phyloP scores from a whole-genome alignment of 2,888 invertebrate species.

The Anarsia innoxiella region DNA sequence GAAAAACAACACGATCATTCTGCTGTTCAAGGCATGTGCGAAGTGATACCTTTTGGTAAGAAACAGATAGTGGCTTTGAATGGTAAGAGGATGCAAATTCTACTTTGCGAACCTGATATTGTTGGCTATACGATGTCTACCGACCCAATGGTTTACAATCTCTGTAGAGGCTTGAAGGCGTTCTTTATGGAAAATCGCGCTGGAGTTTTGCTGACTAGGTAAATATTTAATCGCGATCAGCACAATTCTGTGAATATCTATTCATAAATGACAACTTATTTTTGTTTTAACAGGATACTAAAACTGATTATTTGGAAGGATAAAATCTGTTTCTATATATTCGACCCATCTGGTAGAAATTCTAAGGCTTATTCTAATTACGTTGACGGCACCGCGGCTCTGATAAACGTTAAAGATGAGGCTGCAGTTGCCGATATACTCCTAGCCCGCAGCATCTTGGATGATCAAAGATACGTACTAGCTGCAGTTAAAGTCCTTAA shows the following conservation, averaged over 20 bases:
- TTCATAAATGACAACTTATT: neutral
- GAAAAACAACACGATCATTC: constrained; percentile 68
- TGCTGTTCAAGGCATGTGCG: constrained; percentile 59
- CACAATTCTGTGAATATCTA: neutral
- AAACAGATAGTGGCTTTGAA: constrained; percentile 54
- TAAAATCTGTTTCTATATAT: constrained; percentile 76
- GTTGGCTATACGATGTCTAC: constrained; percentile 64
- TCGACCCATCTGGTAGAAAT: constrained; percentile 77
- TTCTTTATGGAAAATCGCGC: constrained; percentile 73
- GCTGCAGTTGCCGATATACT: constrained; percentile 66
- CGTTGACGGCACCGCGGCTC: constrained; percentile 67
- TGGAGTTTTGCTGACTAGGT: constrained; percentile 66
- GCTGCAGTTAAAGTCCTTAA: constrained; percentile 63
- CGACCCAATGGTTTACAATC: constrained; percentile 61
- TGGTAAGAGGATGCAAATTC: constrained; percentile 56
- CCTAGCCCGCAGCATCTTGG: constrained; percentile 58
- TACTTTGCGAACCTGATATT: constrained; percentile 61
- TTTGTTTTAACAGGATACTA: constrained; percentile 49
- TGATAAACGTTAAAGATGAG: constrained; percentile 73
- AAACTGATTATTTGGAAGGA: constrained; percentile 77
- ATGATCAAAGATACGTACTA: constrained; percentile 66
- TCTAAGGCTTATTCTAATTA: constrained; percentile 66
- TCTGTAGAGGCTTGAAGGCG: constrained; percentile 71
- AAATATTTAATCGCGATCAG: constrained; percentile 3
- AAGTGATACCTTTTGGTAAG: constrained; percentile 63